Base-by-base conservation (phyloP, 2,797 vertebrate species). In the Sebastes elongatus region DNA sequence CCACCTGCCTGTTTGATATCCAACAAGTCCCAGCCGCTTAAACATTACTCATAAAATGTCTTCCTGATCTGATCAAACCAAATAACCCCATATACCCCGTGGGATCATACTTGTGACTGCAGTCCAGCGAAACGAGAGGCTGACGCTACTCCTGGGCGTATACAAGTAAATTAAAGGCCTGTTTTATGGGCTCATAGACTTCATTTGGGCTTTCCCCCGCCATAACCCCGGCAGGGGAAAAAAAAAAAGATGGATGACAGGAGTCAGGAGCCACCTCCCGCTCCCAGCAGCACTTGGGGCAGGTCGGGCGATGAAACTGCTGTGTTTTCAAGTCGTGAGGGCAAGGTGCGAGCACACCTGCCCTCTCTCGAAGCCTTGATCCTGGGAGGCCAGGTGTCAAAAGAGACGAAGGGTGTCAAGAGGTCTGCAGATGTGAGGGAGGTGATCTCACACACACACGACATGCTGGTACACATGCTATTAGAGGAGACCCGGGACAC, bases 121-220 rank as follows among this genome's bases (percentile, higher is more conserved):
- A 68, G 76, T 78, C 81, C 84, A 79, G 84, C 76, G 74, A 76
- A 88, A 81, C 68, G 22, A 67, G 59, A 83, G 82, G 80, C 89
- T 82, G 84, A 76, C 35, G 33, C 56, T 60, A 30, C 89, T 93
- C 83, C 86, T 84, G 83, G 93, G 88, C 77, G 53, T 78, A 82
- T 28, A 30, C 71, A 67, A 67, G 86, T 71, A 86, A 92, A 93
- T 94, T 89, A 94, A 92, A 93, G 90, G 80, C 80, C 79, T 91
- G 85, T 86, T 94, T 94, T 93, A 94, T 89, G 91, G 80, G 18
- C 81, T 88, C 78, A 42, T 69, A 82, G 67, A 86, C 81, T 88
- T 91, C 78, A 79, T 89, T 81, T 81, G 92, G 90, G 88, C 77
- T 89, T 93, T 84, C 82, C 91, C 85, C 88, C 59, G 14, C 68